Percentiles rank a stretch among this genome's conserved stretches.
Evolutionary conservation across 2,888 invertebrate species (phyloP).

Genomic region (Panzeria rudis): DNA sequence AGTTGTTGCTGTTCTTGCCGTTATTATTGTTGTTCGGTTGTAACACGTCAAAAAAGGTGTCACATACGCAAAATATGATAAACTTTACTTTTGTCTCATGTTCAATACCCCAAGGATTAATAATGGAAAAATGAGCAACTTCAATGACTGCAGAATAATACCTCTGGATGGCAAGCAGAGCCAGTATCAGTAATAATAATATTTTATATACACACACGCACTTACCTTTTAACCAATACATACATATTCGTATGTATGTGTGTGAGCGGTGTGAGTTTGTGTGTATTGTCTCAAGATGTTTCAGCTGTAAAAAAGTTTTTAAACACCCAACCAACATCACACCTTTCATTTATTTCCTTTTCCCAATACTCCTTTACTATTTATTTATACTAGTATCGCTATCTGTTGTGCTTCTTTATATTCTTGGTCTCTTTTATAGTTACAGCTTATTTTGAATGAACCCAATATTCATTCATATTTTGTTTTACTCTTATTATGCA

Average conservation of each 20-base stretch:
- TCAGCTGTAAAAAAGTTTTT: slow-evolving; percentile 46
- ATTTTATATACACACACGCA: slow-evolving; percentile 71
- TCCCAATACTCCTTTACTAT: slow-evolving; percentile 37
- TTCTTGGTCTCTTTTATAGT: slow-evolving; percentile 45
- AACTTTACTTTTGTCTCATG: slow-evolving; percentile 82
- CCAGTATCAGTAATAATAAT: slow-evolving; percentile 78
- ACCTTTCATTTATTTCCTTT: slow-evolving; percentile 57
- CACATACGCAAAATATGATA: slow-evolving; percentile 78
- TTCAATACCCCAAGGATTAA: slow-evolving; percentile 82
- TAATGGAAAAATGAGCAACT: slow-evolving; percentile 83
- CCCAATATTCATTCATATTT: slow-evolving; percentile 72
- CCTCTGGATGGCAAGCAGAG: slow-evolving; percentile 46
- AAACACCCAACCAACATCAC: slow-evolving; percentile 63
- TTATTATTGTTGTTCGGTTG: slow-evolving; percentile 22
- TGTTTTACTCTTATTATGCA: slow-evolving; percentile 44
- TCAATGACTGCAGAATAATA: slow-evolving; percentile 74
- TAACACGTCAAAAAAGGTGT: slow-evolving; percentile 71
- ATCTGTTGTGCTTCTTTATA: slow-evolving; percentile 1
- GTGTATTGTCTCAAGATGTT: slow-evolving; percentile 60
- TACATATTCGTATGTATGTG: slow-evolving; percentile 7
- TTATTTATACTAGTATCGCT: slow-evolving; percentile 23
- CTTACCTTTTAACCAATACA: slow-evolving; percentile 44
- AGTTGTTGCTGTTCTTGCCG: slow-evolving; percentile 43
- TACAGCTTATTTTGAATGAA: slow-evolving; percentile 68
- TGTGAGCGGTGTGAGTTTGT: neutral